phyloP scores from a whole-genome alignment of 2,113 vertebrate genomes.

The Plecturocebus donacophilus region DNA sequence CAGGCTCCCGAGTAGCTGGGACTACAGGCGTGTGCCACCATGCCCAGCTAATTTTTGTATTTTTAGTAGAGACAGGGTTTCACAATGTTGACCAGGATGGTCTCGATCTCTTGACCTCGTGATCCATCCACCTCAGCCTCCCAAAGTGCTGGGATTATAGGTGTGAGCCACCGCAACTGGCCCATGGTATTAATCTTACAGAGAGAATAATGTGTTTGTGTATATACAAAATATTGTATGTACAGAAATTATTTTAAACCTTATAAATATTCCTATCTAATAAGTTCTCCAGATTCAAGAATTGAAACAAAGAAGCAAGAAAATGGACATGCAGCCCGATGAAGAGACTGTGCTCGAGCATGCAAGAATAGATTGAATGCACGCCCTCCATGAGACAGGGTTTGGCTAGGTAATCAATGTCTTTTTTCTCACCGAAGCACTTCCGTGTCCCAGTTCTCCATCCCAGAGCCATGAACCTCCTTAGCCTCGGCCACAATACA shows the following conservation, averaged over 20 bases:
- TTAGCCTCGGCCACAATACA: fast-evolving
- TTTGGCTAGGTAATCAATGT: not conserved
- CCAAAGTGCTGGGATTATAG: no score
- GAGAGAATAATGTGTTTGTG: not conserved
- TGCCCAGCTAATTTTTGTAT: no score
- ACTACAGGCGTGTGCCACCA: no score
- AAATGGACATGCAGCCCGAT: not conserved
- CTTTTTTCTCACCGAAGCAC: not conserved
- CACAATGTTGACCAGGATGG: no score
- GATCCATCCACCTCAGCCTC: no score
- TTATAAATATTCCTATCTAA: not conserved
- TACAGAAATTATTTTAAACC: not conserved
- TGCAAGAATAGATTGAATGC: not conserved
- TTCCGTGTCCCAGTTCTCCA: no score
- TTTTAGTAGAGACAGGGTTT: no score
- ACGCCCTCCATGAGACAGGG: not conserved
- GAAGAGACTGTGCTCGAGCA: not conserved
- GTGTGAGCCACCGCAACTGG: no score
- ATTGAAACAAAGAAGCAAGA: not conserved
- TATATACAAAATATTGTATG: not conserved
- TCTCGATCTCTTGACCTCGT: no score
- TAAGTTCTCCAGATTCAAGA: not conserved
- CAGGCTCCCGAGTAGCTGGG: no score
- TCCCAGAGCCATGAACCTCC: not conserved
- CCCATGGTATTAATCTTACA: not conserved